These are phyloP conservation scores for Halictus rubicundus DNA, from an alignment of 1,140 invertebrate species.

Conservation along the genomic window DNA sequence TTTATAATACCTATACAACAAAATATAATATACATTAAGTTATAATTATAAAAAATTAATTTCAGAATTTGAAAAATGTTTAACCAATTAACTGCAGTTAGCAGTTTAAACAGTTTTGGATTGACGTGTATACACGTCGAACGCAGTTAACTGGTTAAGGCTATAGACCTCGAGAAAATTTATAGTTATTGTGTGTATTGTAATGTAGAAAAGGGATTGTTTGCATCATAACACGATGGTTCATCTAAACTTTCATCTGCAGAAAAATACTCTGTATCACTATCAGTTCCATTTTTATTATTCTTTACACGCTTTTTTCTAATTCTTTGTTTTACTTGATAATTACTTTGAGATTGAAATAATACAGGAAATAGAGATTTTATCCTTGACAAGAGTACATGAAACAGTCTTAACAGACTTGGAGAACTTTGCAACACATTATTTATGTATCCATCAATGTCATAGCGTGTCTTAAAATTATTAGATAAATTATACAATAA, in stretches of 20 bases:
- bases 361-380: conserved; percentile 43
- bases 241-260: conserved; percentile 28
- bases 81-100: no score
- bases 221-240: conserved; percentile 58
- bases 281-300: conserved; percentile 11
- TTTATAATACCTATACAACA: neutral
- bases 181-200: neutral
- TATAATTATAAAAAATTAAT: neutral
- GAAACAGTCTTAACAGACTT: conserved; percentile 78
- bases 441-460: conserved; percentile 81
- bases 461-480: conserved; percentile 80
- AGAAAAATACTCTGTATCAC: conserved; percentile 22
- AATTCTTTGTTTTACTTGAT: conserved; percentile 36
- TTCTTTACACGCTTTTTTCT: conserved; percentile 26
- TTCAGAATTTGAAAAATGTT: neutral
- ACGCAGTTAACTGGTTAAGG: no score
- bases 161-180: no score
- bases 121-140: no score
- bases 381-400: conserved; percentile 57
- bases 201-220: conserved; percentile 63
- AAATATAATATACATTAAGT: neutral
- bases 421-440: conserved; percentile 79
- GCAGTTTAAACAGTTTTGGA: no score
- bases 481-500: conserved; percentile 87
- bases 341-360: conserved; percentile 17